phyloP scores from a whole-genome alignment of 1,140 invertebrate genomes.

The Orius laevigatus region DNA sequence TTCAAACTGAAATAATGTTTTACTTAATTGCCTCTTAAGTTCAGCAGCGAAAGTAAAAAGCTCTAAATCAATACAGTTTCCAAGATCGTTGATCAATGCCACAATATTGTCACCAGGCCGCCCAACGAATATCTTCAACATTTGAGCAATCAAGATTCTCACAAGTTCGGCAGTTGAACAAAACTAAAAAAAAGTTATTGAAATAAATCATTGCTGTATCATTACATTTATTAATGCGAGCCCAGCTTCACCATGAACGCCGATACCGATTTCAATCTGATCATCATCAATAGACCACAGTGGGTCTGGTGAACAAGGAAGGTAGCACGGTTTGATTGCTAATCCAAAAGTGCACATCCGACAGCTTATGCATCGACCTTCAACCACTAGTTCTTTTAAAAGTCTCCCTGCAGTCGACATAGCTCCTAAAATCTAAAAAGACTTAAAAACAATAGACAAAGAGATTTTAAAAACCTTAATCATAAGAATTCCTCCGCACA shows the following conservation, averaged over 20 bases:
- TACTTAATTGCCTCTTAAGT: constrained; percentile 42
- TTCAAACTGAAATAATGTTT: constrained; percentile 17
- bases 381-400: constrained; percentile 32
- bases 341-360: constrained; percentile 54
- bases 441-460: constrained; percentile 3
- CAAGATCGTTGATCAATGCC: constrained; percentile 65
- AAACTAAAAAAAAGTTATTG: not conserved
- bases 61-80: constrained; percentile 58
- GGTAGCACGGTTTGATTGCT: constrained; percentile 47
- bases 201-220: not conserved
- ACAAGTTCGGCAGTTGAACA: constrained; percentile 28
- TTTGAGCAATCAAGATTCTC: constrained; percentile 30
- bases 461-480: constrained; percentile 37
- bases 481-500: constrained; percentile 55
- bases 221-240: constrained; percentile 26
- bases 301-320: constrained; percentile 45
- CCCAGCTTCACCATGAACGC: constrained; percentile 77
- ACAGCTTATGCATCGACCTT: constrained; percentile 17
- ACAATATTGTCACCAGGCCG: constrained; percentile 37
- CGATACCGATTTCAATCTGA: constrained; percentile 67
- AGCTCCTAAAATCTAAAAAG: constrained; percentile 50
- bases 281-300: constrained; percentile 47
- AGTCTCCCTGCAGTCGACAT: constrained; percentile 42
- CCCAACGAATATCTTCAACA: constrained; percentile 34
- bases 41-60: constrained; percentile 57